phyloP scores from a whole-genome alignment of 2,113 vertebrate species.

The Pao palembangensis region DNA sequence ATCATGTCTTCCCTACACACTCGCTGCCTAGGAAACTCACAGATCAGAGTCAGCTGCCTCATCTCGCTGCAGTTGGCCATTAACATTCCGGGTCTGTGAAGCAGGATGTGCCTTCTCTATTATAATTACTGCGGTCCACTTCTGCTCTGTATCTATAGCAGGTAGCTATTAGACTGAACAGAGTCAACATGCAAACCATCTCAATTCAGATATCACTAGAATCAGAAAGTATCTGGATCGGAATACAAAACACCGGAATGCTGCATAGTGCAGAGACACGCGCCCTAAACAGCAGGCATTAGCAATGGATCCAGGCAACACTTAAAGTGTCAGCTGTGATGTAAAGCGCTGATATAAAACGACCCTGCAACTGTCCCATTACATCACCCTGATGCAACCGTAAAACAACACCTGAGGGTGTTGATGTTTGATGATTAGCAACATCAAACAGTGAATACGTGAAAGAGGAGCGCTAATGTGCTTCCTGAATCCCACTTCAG shows the following conservation, averaged over 20 bases:
- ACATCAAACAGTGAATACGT: background rate
- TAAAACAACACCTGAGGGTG: background rate
- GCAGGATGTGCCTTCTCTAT: constrained; percentile 46
- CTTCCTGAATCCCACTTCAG: constrained; percentile 11
- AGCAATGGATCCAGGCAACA: background rate
- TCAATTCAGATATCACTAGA: constrained; percentile 19
- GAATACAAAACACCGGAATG: constrained; percentile 22
- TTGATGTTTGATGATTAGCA: constrained; percentile 11
- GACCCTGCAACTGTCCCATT: background rate
- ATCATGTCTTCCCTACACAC: background rate
- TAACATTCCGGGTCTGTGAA: constrained; percentile 61
- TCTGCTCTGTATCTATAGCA: constrained; percentile 61
- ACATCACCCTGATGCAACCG: background rate
- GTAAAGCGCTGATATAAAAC: no score
- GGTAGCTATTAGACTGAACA: constrained; percentile 42
- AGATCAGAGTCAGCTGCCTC: background rate
- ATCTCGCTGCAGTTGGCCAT: constrained; percentile 47
- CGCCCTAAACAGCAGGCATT: background rate
- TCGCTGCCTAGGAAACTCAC: no score
- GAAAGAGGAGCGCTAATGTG: constrained; percentile 5
- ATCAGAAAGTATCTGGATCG: constrained; percentile 14
- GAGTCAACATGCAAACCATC: constrained; percentile 30
- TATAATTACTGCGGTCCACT: constrained; percentile 67
- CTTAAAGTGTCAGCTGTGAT: background rate
- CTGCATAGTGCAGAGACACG: background rate